phyloP scores from a whole-genome alignment of 1,140 invertebrate species.

The Charaxes varanes region DNA sequence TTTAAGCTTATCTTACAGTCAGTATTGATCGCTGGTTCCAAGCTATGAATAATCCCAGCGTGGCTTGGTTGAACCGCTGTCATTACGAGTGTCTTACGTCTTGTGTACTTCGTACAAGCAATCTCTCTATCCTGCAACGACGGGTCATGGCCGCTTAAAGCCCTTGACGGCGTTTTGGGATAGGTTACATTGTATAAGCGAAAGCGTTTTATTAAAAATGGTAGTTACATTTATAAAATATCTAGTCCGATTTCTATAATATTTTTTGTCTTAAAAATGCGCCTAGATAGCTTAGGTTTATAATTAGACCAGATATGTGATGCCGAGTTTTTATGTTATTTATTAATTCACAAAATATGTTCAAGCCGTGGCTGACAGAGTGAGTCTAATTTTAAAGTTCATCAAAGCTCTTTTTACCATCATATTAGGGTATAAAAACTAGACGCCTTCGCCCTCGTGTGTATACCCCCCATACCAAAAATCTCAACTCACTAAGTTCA shows the following conservation, averaged over 20 bases:
- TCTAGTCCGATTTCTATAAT: conserved; percentile 4
- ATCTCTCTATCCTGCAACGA: conserved; percentile 32
- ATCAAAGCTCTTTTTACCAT: too few species aligned
- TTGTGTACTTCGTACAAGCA: conserved; percentile 35
- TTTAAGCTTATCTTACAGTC: conserved; percentile 1
- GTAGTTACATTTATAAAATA: too few species aligned
- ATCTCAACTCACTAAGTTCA: conserved; percentile 28
- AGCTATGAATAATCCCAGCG: conserved; percentile 33
- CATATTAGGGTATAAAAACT: too few species aligned
- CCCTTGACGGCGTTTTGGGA: conserved; percentile 60
- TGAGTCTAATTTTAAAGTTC: too few species aligned
- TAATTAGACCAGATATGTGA: too few species aligned
- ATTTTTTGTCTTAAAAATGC: conserved; percentile 3
- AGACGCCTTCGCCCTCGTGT: too few species aligned
- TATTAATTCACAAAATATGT: too few species aligned
- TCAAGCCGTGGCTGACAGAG: too few species aligned
- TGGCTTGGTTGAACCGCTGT: conserved; percentile 44
- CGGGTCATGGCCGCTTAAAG: conserved; percentile 71
- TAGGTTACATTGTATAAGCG: conserved; percentile 43
- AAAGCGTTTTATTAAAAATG: conserved; percentile 26
- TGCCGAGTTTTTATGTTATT: too few species aligned
- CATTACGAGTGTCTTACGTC: conserved; percentile 33
- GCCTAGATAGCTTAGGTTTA: not conserved
- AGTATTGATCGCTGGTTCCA: conserved; percentile 19
- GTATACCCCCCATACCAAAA: too few species aligned